Evolutionary conservation across 2,113 vertebrate species (phyloP).

Genomic region (Tachycineta bicolor): DNA sequence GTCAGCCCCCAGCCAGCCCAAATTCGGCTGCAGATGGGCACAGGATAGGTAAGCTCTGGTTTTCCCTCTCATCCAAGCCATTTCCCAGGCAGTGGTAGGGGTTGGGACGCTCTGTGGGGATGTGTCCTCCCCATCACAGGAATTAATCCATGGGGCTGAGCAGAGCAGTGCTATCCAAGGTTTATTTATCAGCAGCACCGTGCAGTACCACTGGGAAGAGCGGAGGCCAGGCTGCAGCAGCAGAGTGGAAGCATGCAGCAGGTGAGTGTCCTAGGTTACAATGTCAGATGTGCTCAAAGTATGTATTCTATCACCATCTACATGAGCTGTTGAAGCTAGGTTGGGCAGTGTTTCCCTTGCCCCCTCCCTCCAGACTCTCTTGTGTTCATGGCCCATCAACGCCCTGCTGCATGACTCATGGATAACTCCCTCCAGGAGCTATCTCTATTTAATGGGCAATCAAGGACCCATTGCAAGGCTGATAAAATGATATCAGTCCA

Average conservation of each 20-base stretch:
- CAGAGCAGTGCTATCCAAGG: rapidly evolving
- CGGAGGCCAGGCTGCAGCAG: rapidly evolving
- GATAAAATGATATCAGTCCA: too few relatives aligned
- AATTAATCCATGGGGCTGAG: rapidly evolving
- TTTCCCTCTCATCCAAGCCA: rapidly evolving
- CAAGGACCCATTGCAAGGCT: too few relatives aligned
- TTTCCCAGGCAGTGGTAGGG: rapidly evolving
- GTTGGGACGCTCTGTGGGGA: rapidly evolving
- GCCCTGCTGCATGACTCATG: too few relatives aligned
- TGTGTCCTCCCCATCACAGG: rapidly evolving
- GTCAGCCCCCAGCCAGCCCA: neutral
- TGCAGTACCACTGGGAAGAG: rapidly evolving
- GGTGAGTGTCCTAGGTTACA: too few relatives aligned
- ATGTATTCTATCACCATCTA: too few relatives aligned
- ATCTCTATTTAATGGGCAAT: too few relatives aligned
- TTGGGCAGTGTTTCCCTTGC: too few relatives aligned
- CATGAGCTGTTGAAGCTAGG: too few relatives aligned
- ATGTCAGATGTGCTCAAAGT: too few relatives aligned
- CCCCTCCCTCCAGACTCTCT: too few relatives aligned
- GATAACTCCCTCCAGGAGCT: too few relatives aligned
- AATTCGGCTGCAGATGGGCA: neutral
- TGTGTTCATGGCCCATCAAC: too few relatives aligned
- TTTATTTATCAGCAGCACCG: rapidly evolving
- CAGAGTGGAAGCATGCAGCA: rapidly evolving
- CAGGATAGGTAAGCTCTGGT: neutral